Evolutionary conservation across 2,888 invertebrate species (phyloP), one percentile per base, ranked within the genome.

Genomic region (Lypha dubia): DNA sequence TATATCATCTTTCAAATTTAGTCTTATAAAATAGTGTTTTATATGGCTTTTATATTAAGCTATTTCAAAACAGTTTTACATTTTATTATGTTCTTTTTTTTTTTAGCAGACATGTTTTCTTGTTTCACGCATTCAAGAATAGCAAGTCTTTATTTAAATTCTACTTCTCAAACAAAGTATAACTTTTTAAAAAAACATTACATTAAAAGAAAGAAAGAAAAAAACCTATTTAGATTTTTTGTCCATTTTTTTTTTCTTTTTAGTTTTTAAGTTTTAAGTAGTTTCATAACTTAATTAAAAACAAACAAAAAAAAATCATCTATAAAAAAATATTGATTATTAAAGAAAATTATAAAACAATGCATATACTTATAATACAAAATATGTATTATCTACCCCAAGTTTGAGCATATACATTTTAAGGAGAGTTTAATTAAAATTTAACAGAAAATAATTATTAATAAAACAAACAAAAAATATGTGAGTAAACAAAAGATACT

Each of bases 371-470:
- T 68, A 70, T 32, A 81, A 84, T 77, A 63, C 32, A 58, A 70
- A 77, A 81, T 79, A 81, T 81, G 81, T 84, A 84, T 84, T 84
- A 84, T 79, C 74, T 70, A 79, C 51, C 81, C 84, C 81, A 74
- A 81, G 81, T 84, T 84, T 84, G 84, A 84, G 77, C 84, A 63
- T 81, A 81, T 77, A 81, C 35, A 84, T 77, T 84, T 84, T 84
- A 84, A 84, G 84, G 51, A 81, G 81, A 81, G 84, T 82, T 84
- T 84, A 84, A 84, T 81, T 81, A 84, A 77, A 81, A 81, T 79
- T 74, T 76, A 70, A 60, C 67, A 77, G 28, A 62, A 73, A 73
- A 71, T 51, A 58, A 77, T 62, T 53, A 79, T 44, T 56, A 80
- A 44, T 67, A 67, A 65, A 67, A 71, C 32, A 56, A 60, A 53